These are phyloP conservation scores for Drosophila watanabei DNA, from an alignment of 1,140 invertebrate species.

Conservation along the genomic window DNA sequence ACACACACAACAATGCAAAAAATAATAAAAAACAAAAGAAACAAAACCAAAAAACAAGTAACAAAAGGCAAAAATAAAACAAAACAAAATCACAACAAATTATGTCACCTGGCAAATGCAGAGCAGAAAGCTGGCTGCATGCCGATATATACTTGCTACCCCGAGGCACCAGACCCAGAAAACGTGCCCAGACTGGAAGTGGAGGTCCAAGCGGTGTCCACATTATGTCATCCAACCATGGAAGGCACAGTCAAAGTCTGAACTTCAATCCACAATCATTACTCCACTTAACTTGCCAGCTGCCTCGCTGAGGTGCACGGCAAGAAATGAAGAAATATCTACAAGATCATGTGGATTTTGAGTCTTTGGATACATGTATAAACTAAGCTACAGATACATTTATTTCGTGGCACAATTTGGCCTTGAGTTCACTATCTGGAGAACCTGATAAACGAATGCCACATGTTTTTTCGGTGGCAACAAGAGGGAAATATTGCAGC, in stretches of 20 bases:
- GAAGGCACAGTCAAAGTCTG: conserved; percentile 2
- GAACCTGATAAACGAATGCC: neutral
- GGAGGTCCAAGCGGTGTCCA: conserved; percentile 32
- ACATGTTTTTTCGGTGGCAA: conserved; percentile 16
- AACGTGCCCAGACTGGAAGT: conserved; percentile 59
- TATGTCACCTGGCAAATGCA: conserved; percentile 58
- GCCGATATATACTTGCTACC: conserved; percentile 40
- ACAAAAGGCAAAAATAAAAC: conserved; percentile 14
- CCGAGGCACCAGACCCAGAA: conserved; percentile 47
- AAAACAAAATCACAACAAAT: conserved; percentile 32
- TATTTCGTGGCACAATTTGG: neutral
- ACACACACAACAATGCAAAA: neutral
- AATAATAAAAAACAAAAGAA: conserved; percentile 1
- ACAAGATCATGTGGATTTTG: neutral
- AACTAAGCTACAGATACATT: too few species aligned
- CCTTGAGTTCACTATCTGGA: neutral
- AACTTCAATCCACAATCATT: neutral
- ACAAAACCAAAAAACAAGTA: conserved; percentile 11
- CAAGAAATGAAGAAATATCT: neutral
- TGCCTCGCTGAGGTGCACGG: conserved; percentile 16
- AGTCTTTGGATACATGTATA: neutral
- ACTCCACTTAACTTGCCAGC: conserved; percentile 13
- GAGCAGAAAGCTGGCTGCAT: conserved; percentile 40
- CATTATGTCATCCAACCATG: conserved; percentile 70
- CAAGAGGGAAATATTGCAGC: conserved; percentile 37